Conservation (phyloP, 2,888 invertebrate species). For the Galeruca laticollis region DNA sequence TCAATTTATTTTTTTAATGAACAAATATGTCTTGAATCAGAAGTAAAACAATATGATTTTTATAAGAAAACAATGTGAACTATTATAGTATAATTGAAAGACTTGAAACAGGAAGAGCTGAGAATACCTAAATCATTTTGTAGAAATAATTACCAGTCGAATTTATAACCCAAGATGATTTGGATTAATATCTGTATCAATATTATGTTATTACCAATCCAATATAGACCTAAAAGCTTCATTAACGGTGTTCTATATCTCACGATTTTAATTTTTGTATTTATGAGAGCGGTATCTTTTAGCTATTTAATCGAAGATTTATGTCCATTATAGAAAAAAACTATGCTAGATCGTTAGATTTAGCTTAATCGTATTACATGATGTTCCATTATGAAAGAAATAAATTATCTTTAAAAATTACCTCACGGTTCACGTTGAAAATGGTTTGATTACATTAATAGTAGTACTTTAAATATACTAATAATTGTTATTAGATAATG, state of each 20-base stretch:
- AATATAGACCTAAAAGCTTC: slow-evolving; percentile 27
- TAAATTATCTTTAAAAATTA: slow-evolving; percentile 38
- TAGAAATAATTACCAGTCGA: neutral
- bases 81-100: no score
- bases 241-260: slow-evolving; percentile 38
- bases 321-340: slow-evolving; percentile 39
- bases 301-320: slow-evolving; percentile 44
- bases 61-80: no score
- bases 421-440: slow-evolving; percentile 20
- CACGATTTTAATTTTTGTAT: slow-evolving; percentile 41
- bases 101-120: no score
- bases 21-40: no score
- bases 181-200: neutral
- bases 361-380: slow-evolving; percentile 39
- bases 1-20: no score
- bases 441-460: neutral
- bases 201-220: neutral
- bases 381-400: slow-evolving; percentile 41
- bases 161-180: neutral
- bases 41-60: no score
- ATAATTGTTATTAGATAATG: neutral
- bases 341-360: slow-evolving; percentile 41
- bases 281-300: slow-evolving; percentile 29
- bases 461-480: slow-evolving; percentile 3
- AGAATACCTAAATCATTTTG: neutral